Evolutionary conservation across 37 sponge, comb jelly and placozoan species (phyloP).

Genomic region (Cliona cf. orientalis): DNA sequence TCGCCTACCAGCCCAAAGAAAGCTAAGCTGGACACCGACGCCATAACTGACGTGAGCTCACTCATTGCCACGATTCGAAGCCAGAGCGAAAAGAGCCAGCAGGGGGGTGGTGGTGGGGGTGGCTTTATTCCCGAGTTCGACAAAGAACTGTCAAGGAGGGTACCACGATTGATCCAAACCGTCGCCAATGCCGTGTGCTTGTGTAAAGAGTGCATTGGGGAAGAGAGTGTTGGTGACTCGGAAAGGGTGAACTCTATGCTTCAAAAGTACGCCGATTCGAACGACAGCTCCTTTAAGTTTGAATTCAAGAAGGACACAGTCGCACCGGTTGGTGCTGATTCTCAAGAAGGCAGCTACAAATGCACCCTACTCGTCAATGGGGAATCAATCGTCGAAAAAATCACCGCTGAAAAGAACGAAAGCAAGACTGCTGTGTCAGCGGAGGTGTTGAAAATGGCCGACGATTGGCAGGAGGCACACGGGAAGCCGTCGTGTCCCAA

Average conservation of each 20-base stretch:
- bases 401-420: not conserved
- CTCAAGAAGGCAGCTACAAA: not conserved
- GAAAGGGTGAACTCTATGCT: not conserved
- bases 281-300: no score
- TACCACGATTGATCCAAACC: not conserved
- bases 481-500: constrained; percentile 22
- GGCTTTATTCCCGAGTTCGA: no score
- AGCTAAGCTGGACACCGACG: no score
- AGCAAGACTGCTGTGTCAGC: not conserved
- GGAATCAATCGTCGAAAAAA: not conserved
- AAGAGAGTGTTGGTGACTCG: not conserved
- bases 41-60: constrained; percentile 17
- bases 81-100: constrained; percentile 7
- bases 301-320: not conserved
- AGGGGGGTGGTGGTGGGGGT: no score
- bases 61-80: constrained; percentile 15
- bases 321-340: not conserved
- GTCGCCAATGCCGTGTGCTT: constrained; percentile 15
- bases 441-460: not conserved
- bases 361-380: constrained; percentile 7
- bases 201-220: constrained; percentile 1
- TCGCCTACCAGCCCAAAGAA: not conserved
- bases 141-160: no score
- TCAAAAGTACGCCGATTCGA: not conserved
- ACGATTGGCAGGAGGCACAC: constrained; percentile 18